phyloP scores from a whole-genome alignment of 30 jellyfish, hydroid and myxozoan genomes.

The Aurelia sp. region DNA sequence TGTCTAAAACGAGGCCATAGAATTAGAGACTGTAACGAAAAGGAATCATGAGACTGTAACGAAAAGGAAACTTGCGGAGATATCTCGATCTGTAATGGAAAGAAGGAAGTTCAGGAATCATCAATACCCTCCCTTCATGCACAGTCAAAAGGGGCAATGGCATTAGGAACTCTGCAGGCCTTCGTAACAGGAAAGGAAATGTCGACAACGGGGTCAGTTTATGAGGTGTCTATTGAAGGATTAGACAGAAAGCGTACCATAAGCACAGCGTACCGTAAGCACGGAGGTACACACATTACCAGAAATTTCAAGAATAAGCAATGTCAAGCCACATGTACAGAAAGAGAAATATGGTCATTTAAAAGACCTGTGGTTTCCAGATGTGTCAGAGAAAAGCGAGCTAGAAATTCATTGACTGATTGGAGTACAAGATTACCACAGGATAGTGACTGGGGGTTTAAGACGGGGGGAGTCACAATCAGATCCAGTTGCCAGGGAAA shows the following conservation, averaged over 20 bases:
- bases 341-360: not conserved
- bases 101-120: not conserved
- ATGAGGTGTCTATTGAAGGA: constrained; percentile 3
- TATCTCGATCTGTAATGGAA: constrained; percentile 1
- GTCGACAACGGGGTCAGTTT: constrained; percentile 27
- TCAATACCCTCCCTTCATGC: no score
- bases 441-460: constrained; percentile 12
- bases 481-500: constrained; percentile 39
- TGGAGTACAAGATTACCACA: constrained; percentile 14
- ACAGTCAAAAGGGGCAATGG: constrained; percentile 16
- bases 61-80: constrained; percentile 2
- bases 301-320: constrained; percentile 15
- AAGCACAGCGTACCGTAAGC: constrained; percentile 1
- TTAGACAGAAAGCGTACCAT: constrained; percentile 48
- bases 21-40: constrained; percentile 1
- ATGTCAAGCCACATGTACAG: constrained; percentile 46
- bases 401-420: constrained; percentile 19
- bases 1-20: constrained; percentile 28
- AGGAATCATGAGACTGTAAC: constrained; percentile 2
- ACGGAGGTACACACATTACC: constrained; percentile 58
- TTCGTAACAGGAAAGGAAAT: constrained; percentile 18
- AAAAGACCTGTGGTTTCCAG: constrained; percentile 40
- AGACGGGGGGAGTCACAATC: constrained; percentile 34
- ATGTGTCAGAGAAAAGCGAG: constrained; percentile 32
- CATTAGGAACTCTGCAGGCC: constrained; percentile 18